Evolutionary conservation across 2,113 vertebrate genomes (phyloP).

Genomic region (Mustelus asterias): DNA sequence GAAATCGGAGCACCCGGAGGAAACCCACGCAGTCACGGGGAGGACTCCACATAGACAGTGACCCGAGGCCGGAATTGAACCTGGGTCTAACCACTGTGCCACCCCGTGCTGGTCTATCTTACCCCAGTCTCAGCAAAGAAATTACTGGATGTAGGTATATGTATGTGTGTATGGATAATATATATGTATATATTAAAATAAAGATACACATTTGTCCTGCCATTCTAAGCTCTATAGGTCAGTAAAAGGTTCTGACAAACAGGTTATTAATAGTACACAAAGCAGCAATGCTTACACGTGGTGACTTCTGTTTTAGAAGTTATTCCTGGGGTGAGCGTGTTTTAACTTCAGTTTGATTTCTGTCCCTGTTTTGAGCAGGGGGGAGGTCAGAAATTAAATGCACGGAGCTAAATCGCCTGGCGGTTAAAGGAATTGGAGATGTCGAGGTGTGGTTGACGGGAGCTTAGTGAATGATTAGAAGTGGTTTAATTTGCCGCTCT

Average conservation of each 20-base stretch:
- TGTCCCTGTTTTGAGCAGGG: neutral
- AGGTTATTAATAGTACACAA: neutral
- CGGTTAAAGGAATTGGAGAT: slow-evolving; percentile 42
- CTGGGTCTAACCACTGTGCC: no score
- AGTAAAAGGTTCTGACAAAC: neutral
- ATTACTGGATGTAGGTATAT: no score
- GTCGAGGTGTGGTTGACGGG: slow-evolving; percentile 39
- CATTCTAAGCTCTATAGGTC: neutral
- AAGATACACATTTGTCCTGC: neutral
- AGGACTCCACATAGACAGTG: no score
- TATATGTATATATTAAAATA: neutral
- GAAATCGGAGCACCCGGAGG: no score
- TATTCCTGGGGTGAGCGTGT: neutral
- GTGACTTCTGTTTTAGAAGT: neutral
- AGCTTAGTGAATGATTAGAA: slow-evolving; percentile 52
- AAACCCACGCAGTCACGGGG: no score
- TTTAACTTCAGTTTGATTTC: neutral
- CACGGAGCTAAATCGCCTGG: neutral
- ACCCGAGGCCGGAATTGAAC: no score
- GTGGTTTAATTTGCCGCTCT: slow-evolving; percentile 52
- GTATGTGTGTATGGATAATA: no score
- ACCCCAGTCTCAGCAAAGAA: neutral
- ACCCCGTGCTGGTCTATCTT: neutral
- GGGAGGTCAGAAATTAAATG: neutral
- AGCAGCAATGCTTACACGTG: neutral